phyloP scores from a whole-genome alignment of 2,113 vertebrate species.

The Sialia sialis region DNA sequence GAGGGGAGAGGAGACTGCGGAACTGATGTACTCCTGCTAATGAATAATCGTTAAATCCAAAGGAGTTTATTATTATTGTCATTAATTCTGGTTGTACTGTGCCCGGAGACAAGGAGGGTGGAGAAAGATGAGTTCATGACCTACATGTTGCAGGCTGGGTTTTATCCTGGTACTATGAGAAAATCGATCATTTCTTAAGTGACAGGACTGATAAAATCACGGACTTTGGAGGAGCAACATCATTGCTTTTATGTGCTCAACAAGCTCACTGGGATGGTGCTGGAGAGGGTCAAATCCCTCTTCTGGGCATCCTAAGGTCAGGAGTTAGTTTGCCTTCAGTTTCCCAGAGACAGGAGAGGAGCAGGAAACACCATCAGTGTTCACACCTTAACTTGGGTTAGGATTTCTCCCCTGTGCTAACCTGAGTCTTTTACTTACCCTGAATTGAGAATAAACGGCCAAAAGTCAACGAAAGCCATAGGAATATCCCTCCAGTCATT shows the following conservation, averaged over 20 bases:
- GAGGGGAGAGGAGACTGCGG: neutral
- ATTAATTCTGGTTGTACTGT: neutral
- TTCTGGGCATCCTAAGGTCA: neutral
- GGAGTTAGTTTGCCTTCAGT: neutral
- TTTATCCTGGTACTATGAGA: neutral
- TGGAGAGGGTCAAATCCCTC: neutral
- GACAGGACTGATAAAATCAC: neutral
- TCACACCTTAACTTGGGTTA: neutral
- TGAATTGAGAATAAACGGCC: neutral
- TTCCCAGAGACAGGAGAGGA: neutral
- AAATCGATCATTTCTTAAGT: neutral
- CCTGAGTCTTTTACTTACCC: neutral
- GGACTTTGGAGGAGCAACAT: neutral
- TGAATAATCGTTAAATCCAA: neutral
- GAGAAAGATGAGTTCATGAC: neutral
- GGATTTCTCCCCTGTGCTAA: neutral
- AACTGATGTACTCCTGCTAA: neutral
- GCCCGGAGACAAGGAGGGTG: neutral
- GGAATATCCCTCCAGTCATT: neutral
- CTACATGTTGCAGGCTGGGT: neutral
- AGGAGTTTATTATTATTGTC: constrained; percentile 10
- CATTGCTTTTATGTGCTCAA: neutral
- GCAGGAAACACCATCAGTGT: accelerated
- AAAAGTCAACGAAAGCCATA: neutral
- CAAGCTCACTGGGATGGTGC: neutral